A percentile compares a stretch with the other conserved stretches of the same genome.
phyloP scores from a whole-genome alignment of 2,797 vertebrate genomes.

The Psittacula derbiana region DNA sequence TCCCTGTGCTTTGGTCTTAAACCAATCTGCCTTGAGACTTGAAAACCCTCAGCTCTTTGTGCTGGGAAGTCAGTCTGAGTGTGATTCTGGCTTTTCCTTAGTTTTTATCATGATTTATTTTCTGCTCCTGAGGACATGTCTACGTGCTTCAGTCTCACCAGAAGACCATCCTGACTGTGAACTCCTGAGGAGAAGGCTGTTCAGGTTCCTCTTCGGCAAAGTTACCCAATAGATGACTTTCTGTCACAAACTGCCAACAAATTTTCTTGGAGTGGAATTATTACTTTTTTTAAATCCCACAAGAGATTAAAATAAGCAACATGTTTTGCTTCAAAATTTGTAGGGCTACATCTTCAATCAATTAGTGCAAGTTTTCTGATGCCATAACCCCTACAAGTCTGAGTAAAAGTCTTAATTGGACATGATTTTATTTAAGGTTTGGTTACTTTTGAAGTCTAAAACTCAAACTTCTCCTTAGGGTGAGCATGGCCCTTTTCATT shows the following conservation, averaged over 20 bases:
- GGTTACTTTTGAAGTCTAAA: slow-evolving; percentile 16
- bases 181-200: neutral
- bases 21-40: neutral
- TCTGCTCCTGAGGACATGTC: neutral
- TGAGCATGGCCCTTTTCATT: neutral
- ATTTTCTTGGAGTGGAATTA: neutral
- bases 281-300: neutral
- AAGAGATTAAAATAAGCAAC: slow-evolving; percentile 29
- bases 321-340: slow-evolving; percentile 14
- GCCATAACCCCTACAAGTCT: neutral
- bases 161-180: neutral
- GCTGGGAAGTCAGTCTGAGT: neutral
- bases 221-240: neutral
- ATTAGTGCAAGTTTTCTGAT: neutral
- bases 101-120: slow-evolving; percentile 13
- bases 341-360: neutral
- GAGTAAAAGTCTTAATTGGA: neutral
- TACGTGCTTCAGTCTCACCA: neutral
- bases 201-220: neutral
- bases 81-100: neutral
- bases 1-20: slow-evolving; percentile 11
- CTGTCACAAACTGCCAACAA: neutral
- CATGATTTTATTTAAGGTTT: slow-evolving; percentile 21
- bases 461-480: neutral
- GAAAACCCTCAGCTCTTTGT: neutral